Base-by-base conservation (phyloP, 2,888 invertebrate species). In the Yponomeuta plumbellus region DNA sequence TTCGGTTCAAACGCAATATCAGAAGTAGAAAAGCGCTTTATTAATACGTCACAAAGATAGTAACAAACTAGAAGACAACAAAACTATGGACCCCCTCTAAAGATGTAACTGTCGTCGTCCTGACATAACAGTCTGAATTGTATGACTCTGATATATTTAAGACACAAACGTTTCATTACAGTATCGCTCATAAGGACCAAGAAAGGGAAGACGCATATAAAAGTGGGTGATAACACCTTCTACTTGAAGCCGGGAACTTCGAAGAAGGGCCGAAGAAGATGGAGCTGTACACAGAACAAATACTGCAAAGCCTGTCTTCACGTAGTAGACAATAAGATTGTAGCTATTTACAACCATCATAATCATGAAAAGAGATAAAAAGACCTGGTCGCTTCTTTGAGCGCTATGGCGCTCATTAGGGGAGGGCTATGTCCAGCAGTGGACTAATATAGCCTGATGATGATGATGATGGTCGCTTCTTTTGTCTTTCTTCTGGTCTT, bases 281-380 rank as follows among this genome's bases (percentile, higher is more conserved):
- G 68, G 68, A 66, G 68, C 52, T 68, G 68, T 34, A 64, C 68
- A n/a, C 64, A 66, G 26, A 66, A 68, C 52, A 68, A 68, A 59
- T 68, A 68, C 22, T 87, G 87, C 66, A 79, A 71, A 63, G 87
- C 87, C 0, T 79, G 80, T 23, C 71, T 86, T 11, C 81, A 84
- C 22, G 76, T 81, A 0, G 78, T 81, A 0, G 77, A 86, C 63
- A 79, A 86, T 66, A 80, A 81, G 70, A 86, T 87, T 61, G 75
- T 86, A 23, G 83, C 84, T 6, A 80, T 85, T 61, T 78, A 78
- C 66, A 86, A 86, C 59, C 73, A 80, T 68, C 87, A 87, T 70
- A 85, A 86, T 67, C 88, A 87, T 70, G 82, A 84, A 11, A 85
- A 80, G 69, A 85, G 80, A 77, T 83, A 76, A 72, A 52, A 22